Percentiles rank a stretch among this genome's conserved stretches.
Conservation (phyloP, 2,113 vertebrate species). For the Mionectes macconnelli region DNA sequence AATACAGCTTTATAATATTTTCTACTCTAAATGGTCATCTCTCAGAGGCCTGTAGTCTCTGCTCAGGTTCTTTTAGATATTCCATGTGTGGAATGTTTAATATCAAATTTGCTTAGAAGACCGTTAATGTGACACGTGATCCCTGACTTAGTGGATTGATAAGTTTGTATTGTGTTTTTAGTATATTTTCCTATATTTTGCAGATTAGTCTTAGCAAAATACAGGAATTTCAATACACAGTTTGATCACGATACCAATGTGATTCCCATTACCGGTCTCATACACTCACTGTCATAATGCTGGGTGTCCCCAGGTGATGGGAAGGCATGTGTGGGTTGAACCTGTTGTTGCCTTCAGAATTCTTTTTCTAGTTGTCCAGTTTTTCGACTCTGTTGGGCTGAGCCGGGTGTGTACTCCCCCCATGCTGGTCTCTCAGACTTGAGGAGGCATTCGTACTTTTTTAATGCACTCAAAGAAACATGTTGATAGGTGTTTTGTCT, state of each 20-base stretch:
- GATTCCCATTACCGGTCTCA: accelerated
- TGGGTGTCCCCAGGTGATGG: background rate
- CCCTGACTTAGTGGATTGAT: background rate
- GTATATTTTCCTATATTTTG: background rate
- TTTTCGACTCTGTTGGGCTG: background rate
- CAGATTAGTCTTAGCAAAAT: background rate
- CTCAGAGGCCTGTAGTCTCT: background rate
- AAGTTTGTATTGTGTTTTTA: background rate
- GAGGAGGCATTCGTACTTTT: background rate
- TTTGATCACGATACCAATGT: background rate
- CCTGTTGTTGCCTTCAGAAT: background rate
- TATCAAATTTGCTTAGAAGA: background rate
- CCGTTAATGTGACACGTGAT: background rate
- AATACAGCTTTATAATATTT: background rate
- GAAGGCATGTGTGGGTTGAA: background rate
- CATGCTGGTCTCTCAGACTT: background rate
- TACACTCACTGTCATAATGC: accelerated
- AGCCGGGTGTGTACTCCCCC: background rate
- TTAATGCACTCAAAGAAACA: background rate
- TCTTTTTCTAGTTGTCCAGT: background rate
- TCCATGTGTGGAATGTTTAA: background rate
- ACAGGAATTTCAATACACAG: background rate
- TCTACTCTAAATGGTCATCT: background rate
- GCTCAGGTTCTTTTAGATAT: background rate
- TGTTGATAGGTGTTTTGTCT: background rate